Conservation (phyloP, 2,888 invertebrate species). For the Phengaris arion region DNA sequence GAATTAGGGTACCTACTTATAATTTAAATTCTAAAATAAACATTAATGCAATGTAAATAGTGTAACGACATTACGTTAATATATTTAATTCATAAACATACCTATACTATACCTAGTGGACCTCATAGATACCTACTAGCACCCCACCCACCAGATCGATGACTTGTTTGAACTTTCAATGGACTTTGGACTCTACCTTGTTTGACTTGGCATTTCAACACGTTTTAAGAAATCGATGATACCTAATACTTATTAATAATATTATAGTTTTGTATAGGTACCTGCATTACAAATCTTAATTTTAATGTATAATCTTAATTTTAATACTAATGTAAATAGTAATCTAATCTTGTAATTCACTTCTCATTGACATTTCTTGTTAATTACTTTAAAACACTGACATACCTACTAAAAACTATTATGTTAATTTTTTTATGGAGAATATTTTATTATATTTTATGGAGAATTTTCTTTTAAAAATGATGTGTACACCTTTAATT, state of each 20-base stretch:
- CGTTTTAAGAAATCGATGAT: not conserved
- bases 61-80: not conserved
- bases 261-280: not conserved
- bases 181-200: conserved; percentile 26
- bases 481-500: too few species aligned
- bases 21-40: too few species aligned
- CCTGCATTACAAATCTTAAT: not conserved
- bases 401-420: too few species aligned
- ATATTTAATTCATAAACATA: not conserved
- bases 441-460: too few species aligned
- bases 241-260: not conserved
- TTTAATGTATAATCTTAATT: too few species aligned
- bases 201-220: conserved; percentile 28
- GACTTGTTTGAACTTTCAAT: conserved; percentile 17
- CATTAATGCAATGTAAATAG: not conserved
- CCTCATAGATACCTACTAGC: not conserved
- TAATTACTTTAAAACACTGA: too few species aligned
- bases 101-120: not conserved
- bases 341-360: too few species aligned
- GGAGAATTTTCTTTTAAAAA: too few species aligned
- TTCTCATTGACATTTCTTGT: too few species aligned
- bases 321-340: too few species aligned
- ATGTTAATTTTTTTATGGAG: too few species aligned
- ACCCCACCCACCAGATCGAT: not conserved
- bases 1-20: too few species aligned